These are phyloP conservation scores for Aleiodes sp. DNA, from an alignment of 1,140 invertebrate species.

Conservation along the genomic window DNA sequence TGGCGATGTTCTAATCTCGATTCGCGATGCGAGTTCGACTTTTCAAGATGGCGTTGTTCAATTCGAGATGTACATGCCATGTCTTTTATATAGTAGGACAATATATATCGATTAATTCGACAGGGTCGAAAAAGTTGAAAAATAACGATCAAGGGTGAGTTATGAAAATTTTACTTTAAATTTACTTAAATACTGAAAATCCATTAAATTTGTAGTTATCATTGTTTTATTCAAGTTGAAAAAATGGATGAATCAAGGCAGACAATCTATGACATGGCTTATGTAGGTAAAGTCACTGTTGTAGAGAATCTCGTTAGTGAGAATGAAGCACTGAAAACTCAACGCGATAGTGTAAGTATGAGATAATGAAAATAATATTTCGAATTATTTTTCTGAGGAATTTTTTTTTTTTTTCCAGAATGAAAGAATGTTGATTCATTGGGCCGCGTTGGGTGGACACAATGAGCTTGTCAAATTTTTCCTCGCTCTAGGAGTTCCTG, in stretches of 20 bases:
- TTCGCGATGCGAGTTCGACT: too few species aligned
- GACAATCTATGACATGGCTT: constrained; percentile 53
- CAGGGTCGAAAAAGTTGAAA: too few species aligned
- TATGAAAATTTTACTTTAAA: too few species aligned
- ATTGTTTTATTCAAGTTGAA: background rate
- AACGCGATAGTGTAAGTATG: constrained; percentile 51
- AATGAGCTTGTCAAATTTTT: constrained; percentile 72
- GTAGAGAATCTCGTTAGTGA: constrained; percentile 50
- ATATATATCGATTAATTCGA: too few species aligned
- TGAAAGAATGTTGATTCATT: constrained; percentile 72
- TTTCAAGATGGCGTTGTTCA: too few species aligned
- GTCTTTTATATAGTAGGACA: too few species aligned
- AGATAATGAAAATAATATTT: background rate
- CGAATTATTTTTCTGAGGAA: background rate
- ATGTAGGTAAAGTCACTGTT: constrained; percentile 50
- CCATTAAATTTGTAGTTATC: too few species aligned
- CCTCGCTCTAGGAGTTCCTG: constrained; percentile 68
- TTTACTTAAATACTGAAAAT: too few species aligned
- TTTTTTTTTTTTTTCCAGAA: constrained; percentile 59
- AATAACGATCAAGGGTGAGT: too few species aligned
- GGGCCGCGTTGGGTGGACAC: constrained; percentile 76
- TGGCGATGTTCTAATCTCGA: too few species aligned
- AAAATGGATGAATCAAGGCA: constrained; percentile 32
- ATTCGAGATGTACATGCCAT: too few species aligned
- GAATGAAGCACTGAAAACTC: constrained; percentile 45